Evolutionary conservation across 2,797 vertebrate genomes (phyloP).

Genomic region (Parauchenoglanis ngamensis): DNA sequence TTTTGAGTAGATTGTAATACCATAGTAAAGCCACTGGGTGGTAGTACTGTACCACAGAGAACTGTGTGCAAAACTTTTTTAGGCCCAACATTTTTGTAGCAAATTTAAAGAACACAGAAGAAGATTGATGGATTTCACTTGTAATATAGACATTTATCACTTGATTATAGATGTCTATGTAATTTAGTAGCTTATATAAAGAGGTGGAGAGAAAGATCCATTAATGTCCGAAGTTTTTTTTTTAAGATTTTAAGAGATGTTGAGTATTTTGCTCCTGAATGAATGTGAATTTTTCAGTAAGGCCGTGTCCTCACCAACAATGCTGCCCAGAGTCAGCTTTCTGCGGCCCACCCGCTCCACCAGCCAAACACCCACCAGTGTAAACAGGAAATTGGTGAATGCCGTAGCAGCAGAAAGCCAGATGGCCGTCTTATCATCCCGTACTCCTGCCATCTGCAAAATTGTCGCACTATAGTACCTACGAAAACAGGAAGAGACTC

Average conservation of each 20-base stretch:
- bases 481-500: neutral
- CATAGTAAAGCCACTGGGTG: neutral
- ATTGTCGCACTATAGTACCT: conserved; percentile 99
- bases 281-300: neutral
- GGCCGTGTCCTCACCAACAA: conserved; percentile 77
- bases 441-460: conserved; percentile 95
- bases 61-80: neutral
- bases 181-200: no score
- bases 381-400: conserved; percentile 95
- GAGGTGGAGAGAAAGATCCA: no score
- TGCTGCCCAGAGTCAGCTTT: conserved; percentile 88
- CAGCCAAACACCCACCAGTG: conserved; percentile 91
- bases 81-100: neutral
- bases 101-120: neutral
- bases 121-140: neutral
- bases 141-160: neutral
- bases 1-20: neutral
- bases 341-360: conserved; percentile 93
- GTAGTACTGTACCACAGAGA: neutral
- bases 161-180: no score
- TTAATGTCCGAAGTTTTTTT: no score
- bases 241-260: no score
- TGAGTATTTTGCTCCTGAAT: no score
- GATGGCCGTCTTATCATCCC: conserved; percentile 88
- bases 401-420: conserved; percentile 92